Percentiles rank a stretch among this genome's conserved stretches.
Conservation (phyloP, 2,113 vertebrate genomes). For the Thunnus thynnus region DNA sequence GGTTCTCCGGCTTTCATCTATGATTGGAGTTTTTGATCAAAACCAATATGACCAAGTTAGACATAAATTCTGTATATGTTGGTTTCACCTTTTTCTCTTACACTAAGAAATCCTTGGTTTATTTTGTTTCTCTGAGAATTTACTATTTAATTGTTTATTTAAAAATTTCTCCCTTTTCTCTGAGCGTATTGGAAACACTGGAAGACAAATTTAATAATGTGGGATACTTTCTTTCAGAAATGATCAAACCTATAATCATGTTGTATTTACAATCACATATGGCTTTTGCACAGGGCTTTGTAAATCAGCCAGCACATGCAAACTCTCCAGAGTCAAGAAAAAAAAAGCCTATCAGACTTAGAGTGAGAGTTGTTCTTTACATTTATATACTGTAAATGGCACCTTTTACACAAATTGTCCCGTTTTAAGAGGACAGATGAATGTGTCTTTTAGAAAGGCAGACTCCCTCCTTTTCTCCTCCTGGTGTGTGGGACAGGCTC, state of each 20-base stretch:
- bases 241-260: conserved; percentile 19
- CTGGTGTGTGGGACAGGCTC: conserved; percentile 71
- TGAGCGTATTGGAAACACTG: conserved; percentile 5
- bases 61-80: conserved; percentile 9
- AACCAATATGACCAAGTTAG: conserved; percentile 6
- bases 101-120: conserved; percentile 21
- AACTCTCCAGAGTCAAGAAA: conserved; percentile 46
- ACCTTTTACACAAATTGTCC: conserved; percentile 78
- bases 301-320: conserved; percentile 38
- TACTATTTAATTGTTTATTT: conserved; percentile 14
- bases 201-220: conserved; percentile 3
- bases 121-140: conserved; percentile 2
- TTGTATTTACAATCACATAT: conserved; percentile 23
- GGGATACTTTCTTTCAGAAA: conserved; percentile 13
- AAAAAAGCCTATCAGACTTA: conserved; percentile 28
- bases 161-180: neutral
- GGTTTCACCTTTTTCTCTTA: conserved; percentile 21
- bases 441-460: conserved; percentile 86
- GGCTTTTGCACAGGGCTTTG: conserved; percentile 48
- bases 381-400: conserved; percentile 71
- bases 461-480: conserved; percentile 73
- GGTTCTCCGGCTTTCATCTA: neutral
- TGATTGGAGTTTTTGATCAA: conserved; percentile 18
- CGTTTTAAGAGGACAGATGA: conserved; percentile 81
- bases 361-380: conserved; percentile 54